Base-by-base conservation (phyloP, 2,888 invertebrate species). In the Cryptus armator region DNA sequence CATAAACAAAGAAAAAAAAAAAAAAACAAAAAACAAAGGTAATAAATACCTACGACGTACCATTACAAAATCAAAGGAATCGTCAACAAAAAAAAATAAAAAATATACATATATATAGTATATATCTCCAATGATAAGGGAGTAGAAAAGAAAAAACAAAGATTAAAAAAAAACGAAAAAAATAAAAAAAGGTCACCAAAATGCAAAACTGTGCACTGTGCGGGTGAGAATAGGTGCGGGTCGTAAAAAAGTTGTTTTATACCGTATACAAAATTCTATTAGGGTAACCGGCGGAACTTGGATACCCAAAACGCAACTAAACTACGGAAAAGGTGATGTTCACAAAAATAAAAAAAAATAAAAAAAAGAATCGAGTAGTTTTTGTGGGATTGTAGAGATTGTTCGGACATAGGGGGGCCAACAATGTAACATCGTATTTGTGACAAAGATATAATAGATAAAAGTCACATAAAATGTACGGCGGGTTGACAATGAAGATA, bases 201-300 rank as follows among this genome's bases (percentile, higher is more conserved):
- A 88, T 87, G 87, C 89, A 89, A 88, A 89, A 88, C 66, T 51
- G 85, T 70, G 84, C 85, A 86, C 83, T 80, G 74, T 88, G 84
- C 84, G 72, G 43, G 72, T 85, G 84, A 82, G 70, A 76, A 72
- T 48, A 71, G 67, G 83, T 85, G 83, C 83, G 64, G 71, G 72
- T 79, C 44, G 59, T 74, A 62, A 62, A 32, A 62, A 24, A 10
- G n/a, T 32, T 62, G 24, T 14, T 16, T 83, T 43, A 62, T 83
- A 85, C 71, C 66, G 59, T 32, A 74, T 76, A 76, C 74, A 83
- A 85, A 83, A 74, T 82, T 79, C 85, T 83, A 83, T 77, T 3
- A 12, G 29, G 51, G 19, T 66, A 75, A 56, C 68, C 68, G 78
- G 81, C 53, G 67, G 66, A 70, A 53, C 59, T 74, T 62, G 64